Evolutionary conservation across 92 coral and sea anemone species (phyloP).

Genomic region (Parazoanthus atlanticus): DNA sequence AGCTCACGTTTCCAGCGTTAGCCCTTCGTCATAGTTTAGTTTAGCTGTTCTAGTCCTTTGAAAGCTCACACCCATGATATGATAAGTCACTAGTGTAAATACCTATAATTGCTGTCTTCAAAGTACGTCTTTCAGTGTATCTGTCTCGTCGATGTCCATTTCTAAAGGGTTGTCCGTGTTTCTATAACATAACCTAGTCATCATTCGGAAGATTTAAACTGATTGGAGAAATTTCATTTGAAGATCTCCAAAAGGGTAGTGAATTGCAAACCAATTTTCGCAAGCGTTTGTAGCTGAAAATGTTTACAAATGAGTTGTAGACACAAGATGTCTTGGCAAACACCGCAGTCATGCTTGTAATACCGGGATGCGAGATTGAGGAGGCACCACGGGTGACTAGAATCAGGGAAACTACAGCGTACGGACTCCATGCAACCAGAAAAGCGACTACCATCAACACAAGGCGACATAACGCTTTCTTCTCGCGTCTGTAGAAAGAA

Average conservation of each 20-base stretch:
- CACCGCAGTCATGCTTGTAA: conserved; percentile 42
- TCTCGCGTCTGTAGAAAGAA: conserved; percentile 18
- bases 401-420: conserved; percentile 52
- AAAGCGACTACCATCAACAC: conserved; percentile 16
- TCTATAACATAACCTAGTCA: too few relatives aligned
- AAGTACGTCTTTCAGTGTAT: too few relatives aligned
- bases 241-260: neutral
- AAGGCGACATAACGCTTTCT: conserved; percentile 7
- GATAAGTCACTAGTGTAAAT: too few relatives aligned
- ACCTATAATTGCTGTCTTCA: too few relatives aligned
- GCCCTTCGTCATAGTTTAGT: too few relatives aligned
- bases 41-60: too few relatives aligned
- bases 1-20: too few relatives aligned
- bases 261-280: neutral
- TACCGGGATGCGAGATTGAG: conserved; percentile 18
- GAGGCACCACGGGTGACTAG: conserved; percentile 13
- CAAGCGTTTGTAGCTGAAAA: conserved; percentile 40
- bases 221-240: neutral
- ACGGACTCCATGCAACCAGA: conserved; percentile 54
- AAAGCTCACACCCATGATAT: too few relatives aligned
- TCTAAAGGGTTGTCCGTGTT: too few relatives aligned
- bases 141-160: too few relatives aligned
- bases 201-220: too few relatives aligned
- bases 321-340: conserved; percentile 57
- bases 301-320: conserved; percentile 48